Conservation (phyloP, 2,113 vertebrate species). For the western clawed frog (Xenopus tropicalis) region DNA sequence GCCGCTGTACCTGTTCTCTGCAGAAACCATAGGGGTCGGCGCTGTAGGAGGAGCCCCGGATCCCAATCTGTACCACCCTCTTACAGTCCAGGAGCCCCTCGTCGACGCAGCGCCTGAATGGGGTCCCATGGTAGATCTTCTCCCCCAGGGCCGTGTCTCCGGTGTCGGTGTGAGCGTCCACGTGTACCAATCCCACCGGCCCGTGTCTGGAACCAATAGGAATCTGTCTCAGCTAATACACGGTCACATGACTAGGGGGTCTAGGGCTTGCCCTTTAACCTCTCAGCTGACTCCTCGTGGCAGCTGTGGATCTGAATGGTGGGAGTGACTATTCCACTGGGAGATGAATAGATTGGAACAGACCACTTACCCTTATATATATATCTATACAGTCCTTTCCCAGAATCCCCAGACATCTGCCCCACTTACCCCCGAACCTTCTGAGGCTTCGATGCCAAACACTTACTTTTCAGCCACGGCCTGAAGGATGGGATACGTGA, state of each 20-base stretch:
- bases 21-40: conserved; percentile 73
- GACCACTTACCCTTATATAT: no score
- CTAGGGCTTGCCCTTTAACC: no score
- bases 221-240: not conserved
- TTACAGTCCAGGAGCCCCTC: conserved; percentile 83
- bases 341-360: no score
- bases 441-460: not conserved
- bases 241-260: no score
- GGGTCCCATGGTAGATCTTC: conserved; percentile 79
- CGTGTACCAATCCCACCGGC: conserved; percentile 83
- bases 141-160: conserved; percentile 75
- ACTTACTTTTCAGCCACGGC: conserved; percentile 82
- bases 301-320: no score
- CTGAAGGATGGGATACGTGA: conserved; percentile 90
- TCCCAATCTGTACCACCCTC: conserved; percentile 85
- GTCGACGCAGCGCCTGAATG: conserved; percentile 85
- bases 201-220: conserved; percentile 66
- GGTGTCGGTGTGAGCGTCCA: conserved; percentile 87
- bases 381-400: no score
- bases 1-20: conserved; percentile 70
- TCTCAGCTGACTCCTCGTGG: no score
- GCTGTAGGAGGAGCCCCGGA: conserved; percentile 75
- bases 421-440: no score
- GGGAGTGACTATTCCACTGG: no score
- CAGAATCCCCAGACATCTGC: no score